Conservation (phyloP, 1,140 invertebrate species). For the Anastrepha ludens region DNA sequence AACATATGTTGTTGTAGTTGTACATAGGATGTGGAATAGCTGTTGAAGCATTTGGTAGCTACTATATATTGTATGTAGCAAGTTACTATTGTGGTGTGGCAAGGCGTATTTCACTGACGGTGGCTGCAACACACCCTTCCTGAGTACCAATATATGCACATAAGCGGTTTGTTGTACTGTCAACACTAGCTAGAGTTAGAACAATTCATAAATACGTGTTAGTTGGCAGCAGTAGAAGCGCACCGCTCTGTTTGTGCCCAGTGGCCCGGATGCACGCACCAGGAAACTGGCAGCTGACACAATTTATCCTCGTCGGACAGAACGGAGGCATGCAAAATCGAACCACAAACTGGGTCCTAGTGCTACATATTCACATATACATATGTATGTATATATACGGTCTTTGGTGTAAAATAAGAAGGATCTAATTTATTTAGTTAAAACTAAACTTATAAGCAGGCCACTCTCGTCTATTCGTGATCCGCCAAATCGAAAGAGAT, state of each 20-base stretch:
- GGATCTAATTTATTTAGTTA: too few species aligned
- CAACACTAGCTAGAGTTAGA: slow-evolving; percentile 13
- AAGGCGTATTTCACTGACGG: background rate
- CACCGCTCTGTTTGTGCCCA: background rate
- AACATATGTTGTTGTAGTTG: background rate
- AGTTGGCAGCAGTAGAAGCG: background rate
- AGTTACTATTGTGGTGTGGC: background rate
- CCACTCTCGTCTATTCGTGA: too few species aligned
- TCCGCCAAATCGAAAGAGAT: too few species aligned
- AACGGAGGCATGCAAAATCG: background rate
- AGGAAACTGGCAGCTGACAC: slow-evolving; percentile 28
- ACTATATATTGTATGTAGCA: background rate
- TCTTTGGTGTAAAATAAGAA: too few species aligned
- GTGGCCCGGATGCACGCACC: slow-evolving; percentile 18
- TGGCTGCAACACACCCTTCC: background rate
- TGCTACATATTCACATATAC: background rate
- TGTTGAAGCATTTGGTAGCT: background rate
- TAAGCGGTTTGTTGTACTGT: background rate
- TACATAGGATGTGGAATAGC: background rate
- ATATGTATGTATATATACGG: background rate
- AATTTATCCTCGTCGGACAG: slow-evolving; percentile 8
- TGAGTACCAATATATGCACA: background rate
- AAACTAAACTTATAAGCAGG: too few species aligned
- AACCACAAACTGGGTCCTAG: background rate
- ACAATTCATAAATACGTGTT: slow-evolving; percentile 6